These are phyloP conservation scores for Habropoda laboriosa DNA, from an alignment of 1,140 invertebrate genomes.

Conservation along the genomic window DNA sequence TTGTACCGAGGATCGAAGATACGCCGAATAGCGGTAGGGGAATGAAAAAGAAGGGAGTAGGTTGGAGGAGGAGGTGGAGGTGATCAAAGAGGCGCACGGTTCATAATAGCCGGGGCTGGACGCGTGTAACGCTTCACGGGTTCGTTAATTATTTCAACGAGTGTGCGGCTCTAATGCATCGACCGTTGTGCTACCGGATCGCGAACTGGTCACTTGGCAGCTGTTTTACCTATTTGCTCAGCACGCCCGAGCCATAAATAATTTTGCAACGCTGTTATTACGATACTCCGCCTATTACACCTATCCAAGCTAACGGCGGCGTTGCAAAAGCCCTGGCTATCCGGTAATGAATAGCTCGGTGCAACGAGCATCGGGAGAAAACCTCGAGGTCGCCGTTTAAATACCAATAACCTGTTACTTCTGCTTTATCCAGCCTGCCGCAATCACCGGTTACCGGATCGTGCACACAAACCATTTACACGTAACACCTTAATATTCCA, in stretches of 20 bases:
- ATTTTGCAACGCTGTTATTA: conserved; percentile 75
- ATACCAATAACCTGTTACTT: conserved; percentile 50
- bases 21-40: too few relatives aligned
- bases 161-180: conserved; percentile 75
- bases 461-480: not conserved
- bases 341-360: conserved; percentile 44
- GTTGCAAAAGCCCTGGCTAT: conserved; percentile 46
- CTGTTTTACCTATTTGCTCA: conserved; percentile 79
- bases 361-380: conserved; percentile 39
- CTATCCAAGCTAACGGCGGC: conserved; percentile 51
- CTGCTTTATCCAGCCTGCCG: conserved; percentile 16
- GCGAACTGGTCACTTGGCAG: conserved; percentile 75
- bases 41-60: not conserved
- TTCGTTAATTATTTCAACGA: conserved; percentile 81
- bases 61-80: too few relatives aligned
- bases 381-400: conserved; percentile 44
- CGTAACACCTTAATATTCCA: not conserved
- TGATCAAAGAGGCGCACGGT: conserved; percentile 35
- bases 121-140: conserved; percentile 67
- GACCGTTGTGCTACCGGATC: conserved; percentile 68
- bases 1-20: not conserved
- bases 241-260: conserved; percentile 76
- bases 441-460: too few relatives aligned
- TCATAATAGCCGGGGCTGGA: conserved; percentile 24
- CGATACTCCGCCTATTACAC: conserved; percentile 65